Evolutionary conservation across 1,140 invertebrate genomes (phyloP).

Genomic region (Latrodectus geometricus): DNA sequence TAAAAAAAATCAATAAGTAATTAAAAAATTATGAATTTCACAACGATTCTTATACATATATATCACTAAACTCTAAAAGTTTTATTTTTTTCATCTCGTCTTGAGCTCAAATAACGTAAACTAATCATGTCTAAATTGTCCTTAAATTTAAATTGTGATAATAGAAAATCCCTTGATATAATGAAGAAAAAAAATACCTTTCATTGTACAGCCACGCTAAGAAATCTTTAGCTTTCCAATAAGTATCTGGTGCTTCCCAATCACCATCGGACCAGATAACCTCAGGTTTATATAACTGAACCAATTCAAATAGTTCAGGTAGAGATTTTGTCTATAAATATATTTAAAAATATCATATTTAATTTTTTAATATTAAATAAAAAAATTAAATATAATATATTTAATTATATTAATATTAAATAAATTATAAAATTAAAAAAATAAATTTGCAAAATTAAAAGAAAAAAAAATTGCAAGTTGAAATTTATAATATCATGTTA

Average conservation of each 20-base stretch:
- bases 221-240: slow-evolving; percentile 77
- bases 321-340: slow-evolving; percentile 63
- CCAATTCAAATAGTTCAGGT: slow-evolving; percentile 73
- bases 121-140: background rate
- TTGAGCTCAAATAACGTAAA: background rate
- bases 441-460: too few relatives aligned
- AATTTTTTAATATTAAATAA: too few relatives aligned
- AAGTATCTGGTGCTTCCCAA: slow-evolving; percentile 83
- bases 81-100: too few relatives aligned
- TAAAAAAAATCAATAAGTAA: too few relatives aligned
- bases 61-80: too few relatives aligned
- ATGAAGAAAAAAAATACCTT: slow-evolving; percentile 72
- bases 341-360: background rate
- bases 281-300: slow-evolving; percentile 85
- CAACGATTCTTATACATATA: too few relatives aligned
- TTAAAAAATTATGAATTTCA: too few relatives aligned
- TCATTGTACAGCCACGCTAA: slow-evolving; percentile 96
- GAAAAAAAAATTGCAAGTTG: too few relatives aligned
- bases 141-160: background rate
- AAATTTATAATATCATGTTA: too few relatives aligned
- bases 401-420: too few relatives aligned
- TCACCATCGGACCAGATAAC: slow-evolving; percentile 86
- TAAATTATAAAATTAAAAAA: too few relatives aligned
- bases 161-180: background rate
- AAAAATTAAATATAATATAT: too few relatives aligned